These are phyloP conservation scores for Pterocles gutturalis DNA, from an alignment of 2,113 vertebrate genomes.

Conservation along the genomic window DNA sequence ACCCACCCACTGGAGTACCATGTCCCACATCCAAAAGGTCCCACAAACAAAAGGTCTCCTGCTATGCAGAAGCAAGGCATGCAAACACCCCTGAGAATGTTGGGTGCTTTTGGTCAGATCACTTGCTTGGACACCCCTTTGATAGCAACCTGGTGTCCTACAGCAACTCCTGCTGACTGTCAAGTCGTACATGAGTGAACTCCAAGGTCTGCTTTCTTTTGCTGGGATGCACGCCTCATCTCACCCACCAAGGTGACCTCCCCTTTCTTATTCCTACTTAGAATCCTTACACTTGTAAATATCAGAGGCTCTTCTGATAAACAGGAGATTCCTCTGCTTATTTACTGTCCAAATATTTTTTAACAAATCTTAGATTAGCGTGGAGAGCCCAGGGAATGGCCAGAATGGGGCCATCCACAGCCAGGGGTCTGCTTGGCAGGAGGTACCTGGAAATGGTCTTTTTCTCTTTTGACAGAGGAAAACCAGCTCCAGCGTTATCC, in stretches of 20 bases:
- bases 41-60: neutral
- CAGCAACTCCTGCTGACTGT: neutral
- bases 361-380: slow-evolving; percentile 35
- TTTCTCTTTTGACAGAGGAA: neutral
- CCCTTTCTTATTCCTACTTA: neutral
- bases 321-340: slow-evolving; percentile 49
- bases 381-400: neutral
- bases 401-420: neutral
- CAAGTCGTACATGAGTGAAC: neutral
- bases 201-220: slow-evolving; percentile 10
- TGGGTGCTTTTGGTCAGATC: neutral
- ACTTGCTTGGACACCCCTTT: neutral
- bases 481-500: neutral
- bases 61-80: neutral
- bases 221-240: neutral
- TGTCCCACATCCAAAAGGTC: neutral
- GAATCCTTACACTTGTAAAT: slow-evolving; percentile 32
- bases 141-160: neutral
- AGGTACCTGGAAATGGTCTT: slow-evolving; percentile 20
- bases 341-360: slow-evolving; percentile 49
- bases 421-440: neutral
- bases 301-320: slow-evolving; percentile 34
- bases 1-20: neutral
- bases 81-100: neutral
- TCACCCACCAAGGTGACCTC: slow-evolving; percentile 1